phyloP scores from a whole-genome alignment of 2,888 invertebrate species.

The Arrhopalites spinosus region DNA sequence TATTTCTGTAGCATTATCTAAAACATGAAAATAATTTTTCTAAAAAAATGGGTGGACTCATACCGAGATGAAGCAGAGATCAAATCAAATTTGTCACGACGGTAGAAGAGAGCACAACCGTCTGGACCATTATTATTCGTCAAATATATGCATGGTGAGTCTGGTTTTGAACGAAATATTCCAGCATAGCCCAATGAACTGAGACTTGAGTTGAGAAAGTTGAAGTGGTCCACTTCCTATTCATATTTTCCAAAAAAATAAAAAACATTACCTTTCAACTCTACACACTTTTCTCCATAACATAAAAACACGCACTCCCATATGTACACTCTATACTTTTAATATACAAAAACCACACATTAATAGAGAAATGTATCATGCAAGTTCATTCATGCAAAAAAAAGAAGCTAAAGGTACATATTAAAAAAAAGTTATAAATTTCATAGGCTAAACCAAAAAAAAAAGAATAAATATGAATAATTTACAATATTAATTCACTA shows the following conservation, averaged over 20 bases:
- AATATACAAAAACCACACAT: not conserved
- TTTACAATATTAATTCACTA: conserved; percentile 14
- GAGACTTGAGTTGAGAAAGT: conserved; percentile 68
- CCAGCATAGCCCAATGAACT: conserved; percentile 71
- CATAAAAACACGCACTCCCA: not conserved
- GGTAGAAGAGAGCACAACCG: conserved; percentile 77
- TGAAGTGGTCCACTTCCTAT: conserved; percentile 77
- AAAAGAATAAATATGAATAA: conserved; percentile 5
- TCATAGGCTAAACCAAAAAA: not conserved
- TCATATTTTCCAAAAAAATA: not conserved
- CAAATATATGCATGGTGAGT: conserved; percentile 75
- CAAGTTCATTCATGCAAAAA: not conserved
- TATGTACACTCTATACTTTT: not conserved
- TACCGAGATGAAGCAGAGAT: conserved; percentile 64
- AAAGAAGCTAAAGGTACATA: not conserved
- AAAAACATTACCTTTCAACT: not conserved
- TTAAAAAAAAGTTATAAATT: not conserved
- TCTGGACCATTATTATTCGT: conserved; percentile 73
- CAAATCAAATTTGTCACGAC: conserved; percentile 68
- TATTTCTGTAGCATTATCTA: no score
- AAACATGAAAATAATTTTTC: no score
- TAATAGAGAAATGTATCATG: conserved; percentile 2
- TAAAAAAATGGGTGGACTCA: no score
- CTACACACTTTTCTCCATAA: not conserved
- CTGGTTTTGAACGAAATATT: conserved; percentile 75